These are phyloP conservation scores for Schizothorax lantsangensis DNA, from an alignment of 2,797 vertebrate species.

Conservation along the genomic window DNA sequence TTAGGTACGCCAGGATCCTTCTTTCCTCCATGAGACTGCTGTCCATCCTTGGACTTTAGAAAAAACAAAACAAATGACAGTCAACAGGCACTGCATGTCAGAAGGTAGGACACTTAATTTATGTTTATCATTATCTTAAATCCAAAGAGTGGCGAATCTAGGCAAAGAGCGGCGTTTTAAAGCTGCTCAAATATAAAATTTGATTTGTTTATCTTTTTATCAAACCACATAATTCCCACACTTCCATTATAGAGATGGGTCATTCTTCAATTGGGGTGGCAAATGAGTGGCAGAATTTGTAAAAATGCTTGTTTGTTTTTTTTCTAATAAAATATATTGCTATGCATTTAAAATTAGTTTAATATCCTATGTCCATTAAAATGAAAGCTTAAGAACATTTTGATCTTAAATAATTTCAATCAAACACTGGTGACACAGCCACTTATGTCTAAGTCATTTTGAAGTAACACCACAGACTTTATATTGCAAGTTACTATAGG, in stretches of 20 bases:
- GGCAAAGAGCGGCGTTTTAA: background rate
- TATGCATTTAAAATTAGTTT: too few species aligned
- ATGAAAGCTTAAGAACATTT: too few species aligned
- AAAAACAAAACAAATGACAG: conserved; percentile 6
- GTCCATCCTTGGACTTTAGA: conserved; percentile 72
- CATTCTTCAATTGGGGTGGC: too few species aligned
- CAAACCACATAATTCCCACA: background rate
- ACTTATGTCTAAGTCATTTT: too few species aligned
- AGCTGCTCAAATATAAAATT: background rate
- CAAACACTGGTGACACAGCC: too few species aligned
- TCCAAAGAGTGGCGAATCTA: background rate
- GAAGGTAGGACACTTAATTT: background rate
- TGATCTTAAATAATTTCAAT: too few species aligned
- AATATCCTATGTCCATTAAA: too few species aligned
- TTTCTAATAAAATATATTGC: too few species aligned
- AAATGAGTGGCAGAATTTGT: too few species aligned
- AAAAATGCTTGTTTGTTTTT: too few species aligned
- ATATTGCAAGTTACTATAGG: too few species aligned
- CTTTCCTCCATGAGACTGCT: conserved; percentile 58
- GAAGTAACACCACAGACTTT: too few species aligned
- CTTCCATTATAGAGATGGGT: background rate
- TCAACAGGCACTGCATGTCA: background rate
- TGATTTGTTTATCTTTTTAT: background rate
- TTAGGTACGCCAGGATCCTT: conserved; percentile 63
- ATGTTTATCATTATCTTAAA: background rate